Evolutionary conservation across 2,113 vertebrate genomes (phyloP).

Genomic region (Chauna torquata): DNA sequence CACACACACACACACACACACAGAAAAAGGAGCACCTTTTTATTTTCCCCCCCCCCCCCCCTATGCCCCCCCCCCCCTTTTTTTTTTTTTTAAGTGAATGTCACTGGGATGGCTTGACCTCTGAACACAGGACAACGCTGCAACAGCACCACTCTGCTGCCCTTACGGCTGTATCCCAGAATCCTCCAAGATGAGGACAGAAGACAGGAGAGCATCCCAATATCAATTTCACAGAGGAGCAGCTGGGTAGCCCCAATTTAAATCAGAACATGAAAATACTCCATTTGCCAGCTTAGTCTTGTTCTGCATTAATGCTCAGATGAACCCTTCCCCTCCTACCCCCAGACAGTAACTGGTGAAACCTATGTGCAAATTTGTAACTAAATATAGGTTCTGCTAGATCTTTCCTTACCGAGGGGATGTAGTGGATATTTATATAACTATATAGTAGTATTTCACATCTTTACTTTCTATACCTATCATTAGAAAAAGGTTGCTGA

Average conservation of each 20-base stretch:
- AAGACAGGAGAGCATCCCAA: neutral
- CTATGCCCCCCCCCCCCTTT: neutral
- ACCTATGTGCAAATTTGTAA: constrained; percentile 1
- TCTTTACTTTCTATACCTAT: constrained; percentile 46
- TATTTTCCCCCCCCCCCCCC: neutral
- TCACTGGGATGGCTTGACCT: accelerated
- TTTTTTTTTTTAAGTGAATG: neutral
- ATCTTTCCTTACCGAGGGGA: neutral
- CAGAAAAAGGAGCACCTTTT: neutral
- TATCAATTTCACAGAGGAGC: neutral
- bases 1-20: too few species aligned
- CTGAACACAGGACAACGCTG: neutral
- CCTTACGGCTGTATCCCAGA: neutral
- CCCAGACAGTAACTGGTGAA: neutral
- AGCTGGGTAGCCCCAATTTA: neutral
- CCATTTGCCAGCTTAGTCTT: neutral
- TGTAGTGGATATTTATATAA: neutral
- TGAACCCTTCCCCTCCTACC: neutral
- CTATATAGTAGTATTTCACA: constrained; percentile 21
- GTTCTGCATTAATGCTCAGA: neutral
- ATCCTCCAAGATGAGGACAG: neutral
- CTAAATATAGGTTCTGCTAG: constrained; percentile 48
- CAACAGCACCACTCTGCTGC: neutral
- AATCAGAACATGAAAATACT: neutral
- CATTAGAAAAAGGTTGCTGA: constrained; percentile 31